Evolutionary conservation across 53 echinoderm and acorn worm genomes (phyloP).

Genomic region (Holothuria leucospilota): DNA sequence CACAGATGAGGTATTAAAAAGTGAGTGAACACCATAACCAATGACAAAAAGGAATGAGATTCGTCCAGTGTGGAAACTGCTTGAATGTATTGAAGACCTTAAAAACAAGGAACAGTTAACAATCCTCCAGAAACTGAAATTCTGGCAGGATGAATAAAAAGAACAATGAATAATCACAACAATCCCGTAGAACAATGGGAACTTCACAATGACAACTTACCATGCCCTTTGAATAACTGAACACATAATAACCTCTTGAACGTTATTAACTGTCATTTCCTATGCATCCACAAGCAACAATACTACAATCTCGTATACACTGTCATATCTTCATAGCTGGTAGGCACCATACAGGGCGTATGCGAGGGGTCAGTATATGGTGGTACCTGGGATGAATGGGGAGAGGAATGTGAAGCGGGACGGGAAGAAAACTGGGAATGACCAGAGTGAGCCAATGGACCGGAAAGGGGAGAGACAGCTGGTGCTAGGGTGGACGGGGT

Average conservation of each 20-base stretch:
- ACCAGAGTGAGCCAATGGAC: not conserved
- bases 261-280: not conserved
- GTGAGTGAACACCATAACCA: not conserved
- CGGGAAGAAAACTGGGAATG: not conserved
- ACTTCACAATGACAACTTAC: conserved; percentile 29
- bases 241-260: not conserved
- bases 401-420: not conserved
- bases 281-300: not conserved
- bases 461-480: not conserved
- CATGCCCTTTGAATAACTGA: not conserved
- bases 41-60: conserved; percentile 14
- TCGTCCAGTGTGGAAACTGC: not conserved
- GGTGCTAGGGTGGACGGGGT: conserved; percentile 31
- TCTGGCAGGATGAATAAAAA: not conserved
- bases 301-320: not conserved
- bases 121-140: conserved; percentile 27
- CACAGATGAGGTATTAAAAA: not conserved
- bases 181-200: not conserved
- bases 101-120: conserved; percentile 5
- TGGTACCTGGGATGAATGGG: conserved; percentile 3
- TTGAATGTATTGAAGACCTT: not conserved
- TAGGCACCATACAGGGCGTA: not conserved
- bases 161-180: not conserved
- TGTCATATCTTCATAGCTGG: conserved; percentile 5
- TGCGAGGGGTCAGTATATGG: conserved; percentile 29